Evolutionary conservation across 2,888 invertebrate species (phyloP), one percentile per base, ranked within the genome.

Genomic region (Limenitis camilla): DNA sequence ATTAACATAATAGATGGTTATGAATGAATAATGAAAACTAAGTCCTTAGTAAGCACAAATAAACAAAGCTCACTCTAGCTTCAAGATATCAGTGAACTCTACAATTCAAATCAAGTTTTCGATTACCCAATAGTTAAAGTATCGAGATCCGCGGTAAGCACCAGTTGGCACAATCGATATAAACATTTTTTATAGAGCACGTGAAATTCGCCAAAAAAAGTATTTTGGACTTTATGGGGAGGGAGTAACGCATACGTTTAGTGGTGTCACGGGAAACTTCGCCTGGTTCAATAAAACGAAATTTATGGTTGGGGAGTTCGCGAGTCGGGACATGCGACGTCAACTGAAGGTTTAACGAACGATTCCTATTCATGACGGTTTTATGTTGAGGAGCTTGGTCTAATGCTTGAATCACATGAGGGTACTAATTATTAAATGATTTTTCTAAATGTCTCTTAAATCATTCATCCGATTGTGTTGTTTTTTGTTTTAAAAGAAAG

Each of bases 141-240:
- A 81, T 83, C 74, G 74, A 78, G 83, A 83, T 79, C 77, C 72
- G 86, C 61, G 87, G 75, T 73, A 78, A 84, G 86, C 85, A 84
- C 87, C 71, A 78, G 80, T 78, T 85, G 87, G 86, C 75, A 87
- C 87, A 86, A 86, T 87, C 87, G 76, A 86, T 86, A 83, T 54
- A 67, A 75, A 72, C 69, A 69, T 74, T 81, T 83, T 84, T 81
- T 73, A 73, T 55, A 47, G 30, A 60, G 53, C 57, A 55, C 56
- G 39, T 50, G 38, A 49, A 49, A 47, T 58, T 58, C 35, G 56
- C 60, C 61, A 57, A 52, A 56, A 56, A 52, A 43, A 47, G 43
- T 27, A 78, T 65, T 72, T 64, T 78, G 58, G 64, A 62, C 78
- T 74, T 67, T 81, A 77, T 68, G 57, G 66, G 70, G 66, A 72